These are phyloP conservation scores for Papilio gigon DNA, from an alignment of 2,888 invertebrate genomes.

Conservation along the genomic window DNA sequence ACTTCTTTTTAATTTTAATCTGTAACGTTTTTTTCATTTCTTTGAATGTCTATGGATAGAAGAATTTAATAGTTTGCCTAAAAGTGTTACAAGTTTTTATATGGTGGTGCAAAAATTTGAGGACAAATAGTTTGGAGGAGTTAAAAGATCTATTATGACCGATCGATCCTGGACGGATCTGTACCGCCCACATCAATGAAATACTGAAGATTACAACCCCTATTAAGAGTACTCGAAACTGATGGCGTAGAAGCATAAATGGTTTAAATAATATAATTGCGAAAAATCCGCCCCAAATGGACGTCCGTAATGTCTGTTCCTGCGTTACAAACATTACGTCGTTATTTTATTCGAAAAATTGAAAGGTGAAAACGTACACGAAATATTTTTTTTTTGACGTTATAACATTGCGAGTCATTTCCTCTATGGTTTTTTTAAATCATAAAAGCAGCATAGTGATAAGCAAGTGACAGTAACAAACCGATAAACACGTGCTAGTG, in stretches of 20 bases:
- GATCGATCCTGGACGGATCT: too few species aligned
- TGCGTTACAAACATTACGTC: too few species aligned
- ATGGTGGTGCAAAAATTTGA: not conserved
- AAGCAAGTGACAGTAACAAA: not conserved
- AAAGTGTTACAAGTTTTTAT: not conserved
- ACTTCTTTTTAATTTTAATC: not conserved
- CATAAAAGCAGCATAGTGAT: not conserved
- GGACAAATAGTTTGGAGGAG: not conserved
- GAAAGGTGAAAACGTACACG: too few species aligned
- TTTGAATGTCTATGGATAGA: not conserved
- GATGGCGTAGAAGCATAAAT: too few species aligned
- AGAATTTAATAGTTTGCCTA: not conserved
- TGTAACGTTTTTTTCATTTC: not conserved
- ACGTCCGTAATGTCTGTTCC: too few species aligned
- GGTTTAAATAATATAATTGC: too few species aligned
- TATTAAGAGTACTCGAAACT: too few species aligned
- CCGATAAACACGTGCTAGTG: conserved; percentile 21
- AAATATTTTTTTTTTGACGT: not conserved
- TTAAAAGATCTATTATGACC: too few species aligned
- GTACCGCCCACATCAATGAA: too few species aligned
- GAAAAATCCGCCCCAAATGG: too few species aligned
- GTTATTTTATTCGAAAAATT: too few species aligned
- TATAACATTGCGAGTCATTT: not conserved
- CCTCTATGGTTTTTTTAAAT: not conserved
- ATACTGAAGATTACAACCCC: too few species aligned